A percentile compares a stretch with the other conserved stretches of the same genome.
These are phyloP conservation scores for Reticulitermes speratus DNA, from an alignment of 1,140 invertebrate species.

Conservation along the genomic window DNA sequence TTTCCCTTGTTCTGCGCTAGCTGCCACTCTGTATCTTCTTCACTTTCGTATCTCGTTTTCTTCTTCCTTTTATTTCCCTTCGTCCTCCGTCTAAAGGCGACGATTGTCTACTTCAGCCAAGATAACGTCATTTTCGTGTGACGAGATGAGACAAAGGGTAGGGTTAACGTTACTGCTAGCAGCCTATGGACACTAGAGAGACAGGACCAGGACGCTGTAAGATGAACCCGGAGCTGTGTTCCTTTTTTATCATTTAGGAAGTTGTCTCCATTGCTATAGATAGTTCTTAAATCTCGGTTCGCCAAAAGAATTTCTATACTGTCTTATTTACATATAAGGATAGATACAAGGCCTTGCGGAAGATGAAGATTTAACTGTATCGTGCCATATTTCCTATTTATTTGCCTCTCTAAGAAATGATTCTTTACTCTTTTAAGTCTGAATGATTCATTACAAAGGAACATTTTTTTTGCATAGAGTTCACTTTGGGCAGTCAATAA, in stretches of 20 bases:
- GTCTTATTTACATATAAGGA: no score
- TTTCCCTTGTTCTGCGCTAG: neutral
- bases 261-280: neutral
- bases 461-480: no score
- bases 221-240: neutral
- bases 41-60: neutral
- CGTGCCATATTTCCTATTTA: no score
- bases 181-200: neutral
- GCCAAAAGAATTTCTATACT: no score
- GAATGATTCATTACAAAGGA: no score
- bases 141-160: constrained; percentile 10
- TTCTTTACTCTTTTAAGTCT: no score
- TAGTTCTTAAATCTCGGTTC: neutral
- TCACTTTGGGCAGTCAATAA: no score
- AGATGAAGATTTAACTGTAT: no score
- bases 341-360: no score
- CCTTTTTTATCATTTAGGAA: constrained; percentile 5
- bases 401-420: no score
- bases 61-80: neutral
- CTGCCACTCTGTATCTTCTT: neutral
- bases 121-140: constrained; percentile 15
- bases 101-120: constrained; percentile 6
- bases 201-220: neutral
- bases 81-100: neutral
- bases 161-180: neutral